Conservation (phyloP, 1,140 invertebrate genomes). For the Manduca sexta region DNA sequence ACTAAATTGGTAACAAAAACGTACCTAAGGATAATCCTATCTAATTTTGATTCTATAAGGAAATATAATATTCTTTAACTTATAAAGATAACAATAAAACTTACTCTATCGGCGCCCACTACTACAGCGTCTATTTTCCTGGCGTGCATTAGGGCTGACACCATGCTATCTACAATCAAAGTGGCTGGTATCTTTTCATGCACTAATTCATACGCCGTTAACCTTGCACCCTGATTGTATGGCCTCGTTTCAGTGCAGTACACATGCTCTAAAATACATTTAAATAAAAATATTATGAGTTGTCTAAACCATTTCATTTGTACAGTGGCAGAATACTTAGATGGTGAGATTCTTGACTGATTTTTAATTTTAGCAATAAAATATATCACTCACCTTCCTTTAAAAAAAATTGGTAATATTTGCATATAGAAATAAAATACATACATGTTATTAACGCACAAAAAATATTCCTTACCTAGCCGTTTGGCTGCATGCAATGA, state of each 20-base stretch:
- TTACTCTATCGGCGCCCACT: conserved; percentile 91
- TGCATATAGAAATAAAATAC: conserved; percentile 4
- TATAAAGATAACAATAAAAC: conserved; percentile 5
- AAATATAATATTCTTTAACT: too few species aligned
- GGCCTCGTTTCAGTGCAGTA: conserved; percentile 98
- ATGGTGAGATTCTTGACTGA: too few species aligned
- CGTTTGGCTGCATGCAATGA: conserved; percentile 81
- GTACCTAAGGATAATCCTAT: too few species aligned
- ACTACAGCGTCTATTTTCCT: conserved; percentile 85
- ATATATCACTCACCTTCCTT: too few species aligned
- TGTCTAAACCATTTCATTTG: background rate
- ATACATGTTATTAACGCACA: background rate
- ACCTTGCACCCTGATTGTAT: conserved; percentile 96
- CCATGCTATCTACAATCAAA: conserved; percentile 96
- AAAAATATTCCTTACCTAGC: conserved; percentile 80
- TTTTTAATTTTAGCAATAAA: too few species aligned
- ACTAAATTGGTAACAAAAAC: too few species aligned
- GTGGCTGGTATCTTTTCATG: conserved; percentile 95
- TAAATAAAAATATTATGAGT: background rate
- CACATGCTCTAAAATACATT: conserved; percentile 80
- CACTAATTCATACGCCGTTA: conserved; percentile 97
- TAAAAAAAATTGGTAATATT: too few species aligned
- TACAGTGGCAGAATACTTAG: too few species aligned
- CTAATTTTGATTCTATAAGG: too few species aligned
- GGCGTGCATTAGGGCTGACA: conserved; percentile 90